These are phyloP conservation scores for Heteronetta atricapilla DNA, from an alignment of 2,113 vertebrate genomes.

Conservation along the genomic window DNA sequence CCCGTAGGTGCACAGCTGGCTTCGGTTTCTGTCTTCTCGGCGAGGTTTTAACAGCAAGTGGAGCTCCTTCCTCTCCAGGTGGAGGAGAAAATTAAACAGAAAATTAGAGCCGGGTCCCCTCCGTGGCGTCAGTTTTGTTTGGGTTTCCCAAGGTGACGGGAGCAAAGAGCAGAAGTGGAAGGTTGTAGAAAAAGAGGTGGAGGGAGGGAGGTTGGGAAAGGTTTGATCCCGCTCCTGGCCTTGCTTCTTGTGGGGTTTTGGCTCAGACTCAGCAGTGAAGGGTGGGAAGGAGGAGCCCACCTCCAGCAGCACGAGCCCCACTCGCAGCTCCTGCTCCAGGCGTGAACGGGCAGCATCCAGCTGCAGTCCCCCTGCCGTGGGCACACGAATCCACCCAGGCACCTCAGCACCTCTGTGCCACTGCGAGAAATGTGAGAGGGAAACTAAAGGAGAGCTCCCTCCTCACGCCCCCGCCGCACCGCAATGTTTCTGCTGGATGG, in stretches of 20 bases:
- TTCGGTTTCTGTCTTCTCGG: background rate
- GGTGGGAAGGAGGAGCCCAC: background rate
- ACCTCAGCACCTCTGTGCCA: fast-evolving
- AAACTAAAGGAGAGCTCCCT: background rate
- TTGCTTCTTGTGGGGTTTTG: background rate
- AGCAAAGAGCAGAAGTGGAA: background rate
- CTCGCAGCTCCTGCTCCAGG: background rate
- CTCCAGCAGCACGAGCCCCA: background rate
- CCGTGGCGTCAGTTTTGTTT: background rate
- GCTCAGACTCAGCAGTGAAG: background rate
- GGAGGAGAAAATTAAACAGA: background rate
- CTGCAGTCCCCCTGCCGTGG: background rate
- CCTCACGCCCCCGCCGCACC: background rate
- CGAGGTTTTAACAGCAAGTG: background rate
- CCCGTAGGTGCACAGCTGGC: background rate
- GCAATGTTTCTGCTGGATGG: background rate
- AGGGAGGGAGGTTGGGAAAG: background rate
- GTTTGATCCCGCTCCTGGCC: background rate
- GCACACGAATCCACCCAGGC: background rate
- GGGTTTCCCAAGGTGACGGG: background rate
- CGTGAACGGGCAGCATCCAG: fast-evolving
- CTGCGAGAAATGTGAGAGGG: too few species aligned
- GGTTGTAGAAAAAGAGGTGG: background rate
- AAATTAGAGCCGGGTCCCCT: background rate
- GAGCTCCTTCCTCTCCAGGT: background rate